Conservation (phyloP, 1,140 invertebrate species). For the Ceratina australensis region DNA sequence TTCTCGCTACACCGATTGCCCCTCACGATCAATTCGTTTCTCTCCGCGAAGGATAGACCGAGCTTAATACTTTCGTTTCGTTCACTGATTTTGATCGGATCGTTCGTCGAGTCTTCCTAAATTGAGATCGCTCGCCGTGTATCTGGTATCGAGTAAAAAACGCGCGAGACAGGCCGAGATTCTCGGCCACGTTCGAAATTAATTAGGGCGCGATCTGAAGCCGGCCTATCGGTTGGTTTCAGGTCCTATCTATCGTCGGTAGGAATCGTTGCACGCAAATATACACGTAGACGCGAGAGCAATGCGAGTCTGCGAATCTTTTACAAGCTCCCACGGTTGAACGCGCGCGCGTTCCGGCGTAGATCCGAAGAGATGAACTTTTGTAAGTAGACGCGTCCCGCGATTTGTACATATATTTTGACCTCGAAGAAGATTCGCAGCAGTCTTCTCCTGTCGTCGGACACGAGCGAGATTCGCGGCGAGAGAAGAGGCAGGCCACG, state of each 20-base stretch:
- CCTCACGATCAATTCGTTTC: constrained; percentile 15
- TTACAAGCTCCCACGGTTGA: too few relatives aligned
- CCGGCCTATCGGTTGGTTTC: too few relatives aligned
- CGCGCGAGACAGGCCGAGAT: too few relatives aligned
- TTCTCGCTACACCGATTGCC: constrained; percentile 34
- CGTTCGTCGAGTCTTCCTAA: not conserved
- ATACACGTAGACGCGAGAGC: constrained; percentile 1
- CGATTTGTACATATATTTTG: too few relatives aligned
- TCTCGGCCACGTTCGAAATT: too few relatives aligned
- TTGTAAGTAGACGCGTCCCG: too few relatives aligned
- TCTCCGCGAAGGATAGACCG: not conserved
- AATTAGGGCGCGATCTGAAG: constrained; percentile 32
- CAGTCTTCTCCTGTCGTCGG: too few relatives aligned
- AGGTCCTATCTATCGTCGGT: constrained; percentile 16
- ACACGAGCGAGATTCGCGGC: not conserved
- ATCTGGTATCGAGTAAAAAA: not conserved
- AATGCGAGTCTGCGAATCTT: not conserved
- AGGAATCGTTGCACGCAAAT: constrained; percentile 20
- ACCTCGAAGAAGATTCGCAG: too few relatives aligned
- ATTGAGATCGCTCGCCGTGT: not conserved
- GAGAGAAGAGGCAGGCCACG: constrained; percentile 50
- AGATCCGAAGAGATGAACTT: too few relatives aligned
- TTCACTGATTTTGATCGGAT: not conserved
- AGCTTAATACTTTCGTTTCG: not conserved
- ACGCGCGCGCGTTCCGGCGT: too few relatives aligned